Percentiles rank a stretch among this genome's conserved stretches.
Conservation (phyloP, 2,113 vertebrate species). For the Sarotherodon lohbergeri region DNA sequence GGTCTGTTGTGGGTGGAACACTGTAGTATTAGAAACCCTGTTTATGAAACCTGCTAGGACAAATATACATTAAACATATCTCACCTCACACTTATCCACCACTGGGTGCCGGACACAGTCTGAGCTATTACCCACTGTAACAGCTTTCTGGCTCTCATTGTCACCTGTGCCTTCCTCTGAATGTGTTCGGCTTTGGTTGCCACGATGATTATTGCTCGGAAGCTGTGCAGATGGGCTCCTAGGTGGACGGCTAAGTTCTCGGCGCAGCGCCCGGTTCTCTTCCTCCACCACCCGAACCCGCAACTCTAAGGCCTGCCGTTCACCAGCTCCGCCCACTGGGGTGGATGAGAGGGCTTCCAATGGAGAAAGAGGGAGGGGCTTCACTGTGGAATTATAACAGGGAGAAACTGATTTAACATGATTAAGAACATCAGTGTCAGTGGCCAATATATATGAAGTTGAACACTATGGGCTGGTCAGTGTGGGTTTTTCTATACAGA, state of each 20-base stretch:
- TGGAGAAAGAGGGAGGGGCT: constrained; percentile 85
- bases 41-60: background rate
- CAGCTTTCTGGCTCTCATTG: constrained; percentile 84
- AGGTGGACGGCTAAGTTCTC: constrained; percentile 84
- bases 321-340: constrained; percentile 71
- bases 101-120: constrained; percentile 89
- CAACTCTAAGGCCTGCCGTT: constrained; percentile 85
- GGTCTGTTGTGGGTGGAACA: background rate
- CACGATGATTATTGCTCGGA: constrained; percentile 43
- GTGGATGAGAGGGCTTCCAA: constrained; percentile 84
- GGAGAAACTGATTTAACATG: background rate
- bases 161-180: constrained; percentile 91
- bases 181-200: constrained; percentile 84
- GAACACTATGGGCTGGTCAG: background rate
- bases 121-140: constrained; percentile 82
- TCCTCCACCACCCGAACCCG: constrained; percentile 91
- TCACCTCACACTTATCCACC: constrained; percentile 98
- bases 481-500: background rate
- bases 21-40: background rate
- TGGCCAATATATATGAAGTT: background rate
- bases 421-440: background rate
- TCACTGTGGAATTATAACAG: constrained; percentile 74
- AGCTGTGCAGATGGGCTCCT: constrained; percentile 48
- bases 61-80: background rate
- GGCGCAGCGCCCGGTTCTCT: constrained; percentile 86